Evolutionary conservation across 2,888 invertebrate genomes (phyloP).

Genomic region (Gryllus longicercus): DNA sequence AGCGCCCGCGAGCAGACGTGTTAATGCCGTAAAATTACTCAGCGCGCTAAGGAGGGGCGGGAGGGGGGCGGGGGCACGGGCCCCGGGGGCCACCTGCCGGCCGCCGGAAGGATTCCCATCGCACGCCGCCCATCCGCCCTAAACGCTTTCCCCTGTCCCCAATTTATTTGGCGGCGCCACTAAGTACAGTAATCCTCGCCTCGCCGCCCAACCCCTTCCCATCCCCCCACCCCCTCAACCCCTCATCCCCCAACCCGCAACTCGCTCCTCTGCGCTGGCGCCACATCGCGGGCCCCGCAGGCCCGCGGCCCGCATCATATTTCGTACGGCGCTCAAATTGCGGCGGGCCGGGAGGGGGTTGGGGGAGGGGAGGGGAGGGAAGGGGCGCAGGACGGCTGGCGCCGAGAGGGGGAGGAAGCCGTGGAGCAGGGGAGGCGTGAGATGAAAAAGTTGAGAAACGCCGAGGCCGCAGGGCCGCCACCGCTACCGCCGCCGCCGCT

Average conservation of each 20-base stretch:
- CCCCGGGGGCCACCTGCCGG: neutral
- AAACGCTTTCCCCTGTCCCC: neutral
- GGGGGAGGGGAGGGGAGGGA: neutral
- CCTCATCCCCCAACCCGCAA: neutral
- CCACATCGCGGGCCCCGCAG: no score
- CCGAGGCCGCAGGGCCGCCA: neutral
- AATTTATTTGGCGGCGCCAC: neutral
- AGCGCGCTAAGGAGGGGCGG: neutral
- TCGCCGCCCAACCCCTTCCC: neutral
- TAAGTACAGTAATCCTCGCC: conserved; percentile 17
- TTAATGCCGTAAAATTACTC: no score
- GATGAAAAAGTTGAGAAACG: neutral
- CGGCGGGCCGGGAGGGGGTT: neutral
- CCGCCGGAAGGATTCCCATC: neutral
- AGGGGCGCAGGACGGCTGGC: neutral
- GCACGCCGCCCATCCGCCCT: neutral
- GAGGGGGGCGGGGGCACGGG: neutral
- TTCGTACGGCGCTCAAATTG: conserved; percentile 8
- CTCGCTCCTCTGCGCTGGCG: neutral
- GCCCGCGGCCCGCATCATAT: neutral
- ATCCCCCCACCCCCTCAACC: neutral
- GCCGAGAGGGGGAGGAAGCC: neutral
- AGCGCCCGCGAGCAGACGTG: no score
- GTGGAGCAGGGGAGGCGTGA: neutral
- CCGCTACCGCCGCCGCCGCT: no score